Evolutionary conservation across 2,797 vertebrate species (phyloP).

Genomic region (Cirrhinus molitorella): DNA sequence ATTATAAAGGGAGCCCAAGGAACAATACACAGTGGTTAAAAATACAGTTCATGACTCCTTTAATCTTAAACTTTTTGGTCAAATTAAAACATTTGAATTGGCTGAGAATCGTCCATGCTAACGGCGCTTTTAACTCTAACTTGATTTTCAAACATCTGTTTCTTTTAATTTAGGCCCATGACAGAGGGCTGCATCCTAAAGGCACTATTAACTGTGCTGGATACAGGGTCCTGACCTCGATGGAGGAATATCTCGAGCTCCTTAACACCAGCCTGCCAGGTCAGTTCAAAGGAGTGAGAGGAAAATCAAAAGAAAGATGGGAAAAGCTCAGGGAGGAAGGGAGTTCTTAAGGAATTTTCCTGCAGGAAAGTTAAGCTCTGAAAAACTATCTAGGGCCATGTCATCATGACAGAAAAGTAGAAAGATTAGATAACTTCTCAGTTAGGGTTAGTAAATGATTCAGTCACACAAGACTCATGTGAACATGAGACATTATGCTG

Average conservation of each 20-base stretch:
- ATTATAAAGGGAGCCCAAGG: too few species aligned
- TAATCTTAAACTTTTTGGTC: too few species aligned
- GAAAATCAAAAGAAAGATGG: neutral
- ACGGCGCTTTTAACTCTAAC: too few species aligned
- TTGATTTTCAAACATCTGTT: too few species aligned
- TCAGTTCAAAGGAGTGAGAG: conserved; percentile 59
- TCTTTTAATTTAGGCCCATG: conserved; percentile 79
- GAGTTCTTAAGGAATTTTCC: neutral
- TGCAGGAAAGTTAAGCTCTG: neutral
- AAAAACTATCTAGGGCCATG: neutral
- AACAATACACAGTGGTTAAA: too few species aligned
- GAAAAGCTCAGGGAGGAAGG: neutral
- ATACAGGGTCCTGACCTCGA: conserved; percentile 88
- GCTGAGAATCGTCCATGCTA: too few species aligned
- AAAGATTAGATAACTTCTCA: neutral
- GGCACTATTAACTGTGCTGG: conserved; percentile 89
- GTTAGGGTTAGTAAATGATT: neutral
- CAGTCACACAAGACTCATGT: neutral
- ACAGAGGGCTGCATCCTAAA: conserved; percentile 83
- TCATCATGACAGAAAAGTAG: neutral
- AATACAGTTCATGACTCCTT: too few species aligned
- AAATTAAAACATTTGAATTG: too few species aligned
- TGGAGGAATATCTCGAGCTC: conserved; percentile 92
- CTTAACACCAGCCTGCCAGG: conserved; percentile 87
- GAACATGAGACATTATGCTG: too few species aligned